Evolutionary conservation across 2,113 vertebrate species (phyloP), one percentile per base, ranked within the genome.

Genomic region (Numida meleagris): DNA sequence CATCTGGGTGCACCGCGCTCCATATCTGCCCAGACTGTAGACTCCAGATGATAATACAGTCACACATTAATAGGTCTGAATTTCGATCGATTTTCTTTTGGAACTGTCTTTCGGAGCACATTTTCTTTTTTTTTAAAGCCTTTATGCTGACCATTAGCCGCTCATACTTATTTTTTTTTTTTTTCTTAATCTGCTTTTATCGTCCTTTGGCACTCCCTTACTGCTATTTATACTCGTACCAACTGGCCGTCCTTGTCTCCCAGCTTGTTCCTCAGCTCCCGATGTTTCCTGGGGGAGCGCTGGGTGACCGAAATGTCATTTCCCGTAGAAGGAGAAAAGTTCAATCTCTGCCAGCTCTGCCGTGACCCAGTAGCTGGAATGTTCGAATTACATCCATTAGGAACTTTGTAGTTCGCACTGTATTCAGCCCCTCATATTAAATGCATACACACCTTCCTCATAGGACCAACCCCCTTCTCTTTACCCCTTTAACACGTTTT

Each of bases 11-110:
- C 73, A 80, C 80, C 77, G 45, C 62, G 2, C 45, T 68, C 34
- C 0, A 0, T 43, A 15, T 38, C 25, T 72, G 90, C 71, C 53
- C 9, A 90, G 83, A 12, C 63, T 67, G 87, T 68, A 85, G 87
- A 46, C 85, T 93, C 51, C 7, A 8, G 55, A 58, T n/a, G 84
- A 45, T 17, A 71, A 55, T 43, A 36, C n/a, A 58, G 67, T 80
- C 59, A 55, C 50, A 14, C 33, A 11, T 82, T 62, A 80, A 53
- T 76, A 55, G 62, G 14, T 33, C 77, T 62, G 55, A 71, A 58
- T 87, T 76, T 38, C 29, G 73, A 92, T 87, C 18, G 84, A 80
- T 94, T 91, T 90, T 62, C 68, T 82, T 71, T 88, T 25, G 53
- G 72, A 88, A 33, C 46, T 68, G 73, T 46, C 53, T 85, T 67